Evolutionary conservation across 2,797 vertebrate genomes (phyloP).

Genomic region (Alcedo quadribrachys): DNA sequence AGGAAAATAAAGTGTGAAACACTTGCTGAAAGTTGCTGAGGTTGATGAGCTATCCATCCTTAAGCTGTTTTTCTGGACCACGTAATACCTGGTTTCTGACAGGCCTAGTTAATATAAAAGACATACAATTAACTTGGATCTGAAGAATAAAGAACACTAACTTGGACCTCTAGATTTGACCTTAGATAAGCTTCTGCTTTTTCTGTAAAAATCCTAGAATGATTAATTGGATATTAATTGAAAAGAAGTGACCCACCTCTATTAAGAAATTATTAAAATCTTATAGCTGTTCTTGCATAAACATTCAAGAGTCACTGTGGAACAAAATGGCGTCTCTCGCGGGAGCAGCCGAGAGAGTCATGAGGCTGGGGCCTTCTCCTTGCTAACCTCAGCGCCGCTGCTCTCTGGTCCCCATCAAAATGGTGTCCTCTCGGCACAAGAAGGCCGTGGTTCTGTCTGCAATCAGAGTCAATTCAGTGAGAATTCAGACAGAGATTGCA

Average conservation of each 20-base stretch:
- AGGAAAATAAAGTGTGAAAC: background rate
- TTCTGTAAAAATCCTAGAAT: background rate
- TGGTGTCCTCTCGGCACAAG: too few relatives aligned
- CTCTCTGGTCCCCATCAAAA: too few relatives aligned
- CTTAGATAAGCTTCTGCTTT: background rate
- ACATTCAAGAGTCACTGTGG: background rate
- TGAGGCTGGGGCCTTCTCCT: too few relatives aligned
- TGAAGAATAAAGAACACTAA: background rate
- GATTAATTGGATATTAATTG: background rate
- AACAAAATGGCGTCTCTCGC: background rate
- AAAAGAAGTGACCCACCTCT: background rate
- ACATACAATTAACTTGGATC: background rate
- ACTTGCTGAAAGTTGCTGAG: background rate
- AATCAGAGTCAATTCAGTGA: too few relatives aligned
- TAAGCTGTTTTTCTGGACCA: background rate
- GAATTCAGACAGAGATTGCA: too few relatives aligned
- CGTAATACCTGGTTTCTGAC: background rate
- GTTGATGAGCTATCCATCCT: background rate
- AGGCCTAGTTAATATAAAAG: background rate
- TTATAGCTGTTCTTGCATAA: background rate
- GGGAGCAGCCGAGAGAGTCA: too few relatives aligned
- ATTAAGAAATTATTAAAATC: background rate
- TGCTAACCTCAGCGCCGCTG: too few relatives aligned
- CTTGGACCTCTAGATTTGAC: background rate
- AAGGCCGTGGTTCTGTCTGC: too few relatives aligned